Percentiles rank a stretch among this genome's conserved stretches.
Evolutionary conservation across 2,888 invertebrate species (phyloP).

Genomic region (Chrysolina haemoptera): DNA sequence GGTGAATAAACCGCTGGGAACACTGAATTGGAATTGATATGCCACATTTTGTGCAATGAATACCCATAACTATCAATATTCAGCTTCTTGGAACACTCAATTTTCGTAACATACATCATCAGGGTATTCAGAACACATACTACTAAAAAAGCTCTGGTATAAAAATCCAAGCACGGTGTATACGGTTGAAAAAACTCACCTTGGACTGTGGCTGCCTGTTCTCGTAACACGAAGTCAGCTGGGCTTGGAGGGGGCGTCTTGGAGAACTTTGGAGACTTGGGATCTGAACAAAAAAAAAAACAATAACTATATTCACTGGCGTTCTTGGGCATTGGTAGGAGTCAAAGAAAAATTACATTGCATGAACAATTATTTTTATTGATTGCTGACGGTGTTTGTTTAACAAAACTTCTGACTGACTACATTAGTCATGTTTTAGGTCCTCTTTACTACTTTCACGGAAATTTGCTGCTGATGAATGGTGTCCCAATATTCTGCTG

Average conservation of each 20-base stretch:
- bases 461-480: no score
- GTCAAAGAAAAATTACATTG: no score
- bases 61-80: conserved; percentile 49
- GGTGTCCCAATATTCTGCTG: no score
- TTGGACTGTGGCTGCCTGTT: conserved; percentile 68
- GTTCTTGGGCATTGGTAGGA: no score
- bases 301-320: no score
- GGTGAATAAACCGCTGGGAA: background rate
- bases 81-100: background rate
- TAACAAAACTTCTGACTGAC: no score
- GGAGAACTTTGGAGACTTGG: conserved; percentile 76
- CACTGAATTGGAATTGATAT: conserved; percentile 57
- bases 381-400: no score
- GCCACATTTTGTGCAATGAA: conserved; percentile 62
- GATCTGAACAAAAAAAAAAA: conserved; percentile 71
- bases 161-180: conserved; percentile 44
- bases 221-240: conserved; percentile 74
- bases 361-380: no score
- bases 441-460: no score
- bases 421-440: no score
- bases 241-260: conserved; percentile 82
- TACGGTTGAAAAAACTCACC: conserved; percentile 60
- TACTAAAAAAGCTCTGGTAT: conserved; percentile 49
- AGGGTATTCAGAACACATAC: conserved; percentile 52
- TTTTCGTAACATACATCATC: conserved; percentile 5